Base-by-base conservation (phyloP, 2,888 invertebrate genomes). In the Chironomus riparius region DNA sequence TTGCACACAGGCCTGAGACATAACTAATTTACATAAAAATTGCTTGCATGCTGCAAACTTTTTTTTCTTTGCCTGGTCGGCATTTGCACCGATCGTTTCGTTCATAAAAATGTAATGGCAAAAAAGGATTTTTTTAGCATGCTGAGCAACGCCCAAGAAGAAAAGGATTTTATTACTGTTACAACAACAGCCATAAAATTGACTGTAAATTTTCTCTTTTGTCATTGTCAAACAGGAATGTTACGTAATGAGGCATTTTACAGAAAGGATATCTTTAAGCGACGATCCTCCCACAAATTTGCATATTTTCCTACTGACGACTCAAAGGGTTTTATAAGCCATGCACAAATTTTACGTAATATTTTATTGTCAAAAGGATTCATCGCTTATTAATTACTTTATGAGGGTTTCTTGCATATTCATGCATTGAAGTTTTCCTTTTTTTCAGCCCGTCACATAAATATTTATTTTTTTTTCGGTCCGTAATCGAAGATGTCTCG, bases 121-220 rank as follows among this genome's bases (percentile, higher is more conserved):
- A 21, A 24, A 65, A 65, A 65, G 24, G 65, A 65, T 65, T 65
- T 65, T 22, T 65, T 21, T 3, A 5, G 15, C 18, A 15, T 56
- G 56, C 56, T 15, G n/a, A 15, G 56, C 7, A 13, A 56, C 65
- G 18, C 65, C 65, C 65, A 65, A 10, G 6, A 56, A 56, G 18
- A 13, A 65, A 65, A 65, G 65, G 65, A 65, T 65, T 65, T 65
- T 65, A 65, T 65, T 18, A 65, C 65, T 21, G 24, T 65, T 65
- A 24, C 24, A 13, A 65, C 18, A 65, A 65, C 65, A 65, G 21
- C 12, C 18, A 24, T 65, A 21, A 65, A 65, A 12, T n/a, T 21
- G 13, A 24, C 65, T 24, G 56, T 56, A 65, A 24, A 21, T 65
- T 6, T 65, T 56, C 6, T 38, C 10, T 38, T 10, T 38, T 38